These are phyloP conservation scores for Rhinoraja longicauda DNA, from an alignment of 2,797 vertebrate genomes.

Conservation along the genomic window DNA sequence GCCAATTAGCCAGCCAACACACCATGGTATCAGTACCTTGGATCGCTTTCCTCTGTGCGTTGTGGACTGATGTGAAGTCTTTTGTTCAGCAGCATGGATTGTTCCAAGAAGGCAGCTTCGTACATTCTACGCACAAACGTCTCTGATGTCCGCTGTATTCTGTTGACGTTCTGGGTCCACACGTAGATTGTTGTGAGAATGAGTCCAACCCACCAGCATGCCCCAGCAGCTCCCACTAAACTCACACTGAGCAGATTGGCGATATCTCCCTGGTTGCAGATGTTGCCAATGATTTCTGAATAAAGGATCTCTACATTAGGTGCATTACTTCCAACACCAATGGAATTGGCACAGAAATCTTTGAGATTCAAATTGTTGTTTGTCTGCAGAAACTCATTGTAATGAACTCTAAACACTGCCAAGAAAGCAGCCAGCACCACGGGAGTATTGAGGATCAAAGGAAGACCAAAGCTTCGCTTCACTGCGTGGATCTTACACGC, in stretches of 20 bases:
- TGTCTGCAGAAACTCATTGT: not conserved
- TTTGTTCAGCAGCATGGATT: slow-evolving; percentile 19
- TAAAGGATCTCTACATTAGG: not conserved
- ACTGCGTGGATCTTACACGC: not conserved
- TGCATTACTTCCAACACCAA: not conserved
- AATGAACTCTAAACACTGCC: not conserved
- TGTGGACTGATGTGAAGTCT: not conserved
- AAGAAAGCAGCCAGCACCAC: not conserved
- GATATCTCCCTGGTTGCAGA: not conserved
- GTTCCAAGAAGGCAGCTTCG: slow-evolving; percentile 1
- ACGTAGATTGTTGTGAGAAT: not conserved
- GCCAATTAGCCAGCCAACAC: not conserved
- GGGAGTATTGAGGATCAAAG: not conserved
- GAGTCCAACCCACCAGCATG: not conserved
- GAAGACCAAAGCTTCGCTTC: not conserved
- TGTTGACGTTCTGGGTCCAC: slow-evolving; percentile 1
- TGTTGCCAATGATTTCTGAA: not conserved
- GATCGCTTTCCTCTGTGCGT: not conserved
- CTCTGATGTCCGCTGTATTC: slow-evolving; percentile 14
- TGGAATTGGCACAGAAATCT: not conserved
- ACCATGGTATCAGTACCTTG: not conserved
- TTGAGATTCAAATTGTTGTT: not conserved
- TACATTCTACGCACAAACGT: slow-evolving; percentile 4
- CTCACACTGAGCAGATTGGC: not conserved
- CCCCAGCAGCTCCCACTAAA: not conserved